Conservation (phyloP, 2,113 vertebrate species). For the Neoarius graeffei region DNA sequence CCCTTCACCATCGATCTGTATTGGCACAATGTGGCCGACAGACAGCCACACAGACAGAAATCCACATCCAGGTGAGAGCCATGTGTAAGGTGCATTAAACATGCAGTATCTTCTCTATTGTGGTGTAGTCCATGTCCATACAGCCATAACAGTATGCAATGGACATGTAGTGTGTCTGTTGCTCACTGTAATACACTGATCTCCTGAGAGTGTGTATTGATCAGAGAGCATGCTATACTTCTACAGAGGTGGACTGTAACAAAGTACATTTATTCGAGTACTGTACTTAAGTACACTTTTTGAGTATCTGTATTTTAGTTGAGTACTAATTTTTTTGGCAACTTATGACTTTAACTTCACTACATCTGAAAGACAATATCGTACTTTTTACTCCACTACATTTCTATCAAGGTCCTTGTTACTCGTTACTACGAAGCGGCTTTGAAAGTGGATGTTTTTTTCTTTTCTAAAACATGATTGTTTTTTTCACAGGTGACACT, state of each 20-base stretch:
- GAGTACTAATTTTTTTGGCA: too few species aligned
- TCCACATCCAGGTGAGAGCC: not conserved
- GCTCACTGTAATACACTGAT: constrained; percentile 1
- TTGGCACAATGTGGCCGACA: constrained; percentile 89
- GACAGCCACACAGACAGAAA: constrained; percentile 80
- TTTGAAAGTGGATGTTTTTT: too few species aligned
- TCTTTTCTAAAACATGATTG: too few species aligned
- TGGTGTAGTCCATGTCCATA: not conserved
- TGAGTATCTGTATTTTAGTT: too few species aligned
- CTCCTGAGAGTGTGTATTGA: not conserved
- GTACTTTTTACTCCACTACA: too few species aligned
- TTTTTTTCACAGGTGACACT: too few species aligned
- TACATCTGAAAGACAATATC: too few species aligned
- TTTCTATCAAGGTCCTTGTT: too few species aligned
- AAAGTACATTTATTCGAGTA: too few species aligned
- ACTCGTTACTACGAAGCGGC: too few species aligned
- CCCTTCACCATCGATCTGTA: constrained; percentile 85
- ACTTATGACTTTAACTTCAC: too few species aligned
- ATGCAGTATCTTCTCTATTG: not conserved
- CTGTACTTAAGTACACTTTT: too few species aligned
- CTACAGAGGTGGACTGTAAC: not conserved
- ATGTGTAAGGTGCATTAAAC: not conserved
- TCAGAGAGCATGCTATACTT: not conserved
- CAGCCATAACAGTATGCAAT: not conserved
- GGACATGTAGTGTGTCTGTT: not conserved